phyloP scores from a whole-genome alignment of 2,797 vertebrate species.

The Ceryle rudis region DNA sequence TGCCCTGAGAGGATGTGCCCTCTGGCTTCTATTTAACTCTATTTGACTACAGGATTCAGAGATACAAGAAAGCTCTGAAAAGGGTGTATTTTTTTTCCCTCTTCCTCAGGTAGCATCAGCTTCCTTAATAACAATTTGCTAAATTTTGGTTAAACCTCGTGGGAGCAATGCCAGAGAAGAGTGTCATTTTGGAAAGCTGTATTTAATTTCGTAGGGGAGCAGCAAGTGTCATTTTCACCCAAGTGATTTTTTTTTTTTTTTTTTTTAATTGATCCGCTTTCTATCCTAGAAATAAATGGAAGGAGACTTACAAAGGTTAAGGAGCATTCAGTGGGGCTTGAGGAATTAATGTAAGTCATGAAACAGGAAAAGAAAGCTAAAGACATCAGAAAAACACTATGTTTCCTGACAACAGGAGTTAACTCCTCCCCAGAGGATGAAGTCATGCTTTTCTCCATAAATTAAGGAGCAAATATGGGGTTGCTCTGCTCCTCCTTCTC shows the following conservation, averaged over 20 bases:
- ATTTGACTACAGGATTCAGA: background rate
- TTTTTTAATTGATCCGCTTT: background rate
- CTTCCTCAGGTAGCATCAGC: background rate
- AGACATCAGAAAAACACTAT: background rate
- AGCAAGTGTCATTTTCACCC: background rate
- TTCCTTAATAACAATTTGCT: background rate
- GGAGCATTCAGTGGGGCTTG: background rate
- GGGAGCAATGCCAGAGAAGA: background rate
- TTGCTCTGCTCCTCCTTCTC: conserved; percentile 61
- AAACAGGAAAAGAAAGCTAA: background rate
- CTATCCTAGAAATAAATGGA: background rate
- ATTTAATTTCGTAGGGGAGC: background rate
- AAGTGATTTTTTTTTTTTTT: background rate
- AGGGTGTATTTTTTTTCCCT: background rate
- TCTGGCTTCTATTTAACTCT: background rate
- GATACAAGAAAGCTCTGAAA: background rate
- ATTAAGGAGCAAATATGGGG: conserved; percentile 51
- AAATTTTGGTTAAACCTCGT: background rate
- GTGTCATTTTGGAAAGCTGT: background rate
- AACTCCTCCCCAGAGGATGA: conserved; percentile 41
- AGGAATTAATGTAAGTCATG: background rate
- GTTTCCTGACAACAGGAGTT: conserved; percentile 31
- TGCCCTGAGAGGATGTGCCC: background rate
- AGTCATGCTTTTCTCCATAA: conserved; percentile 61
- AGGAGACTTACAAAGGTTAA: background rate